A percentile compares a stretch with the other conserved stretches of the same genome.
These are phyloP conservation scores for Decapterus maruadsi DNA, from an alignment of 2,797 vertebrate genomes.

Conservation along the genomic window DNA sequence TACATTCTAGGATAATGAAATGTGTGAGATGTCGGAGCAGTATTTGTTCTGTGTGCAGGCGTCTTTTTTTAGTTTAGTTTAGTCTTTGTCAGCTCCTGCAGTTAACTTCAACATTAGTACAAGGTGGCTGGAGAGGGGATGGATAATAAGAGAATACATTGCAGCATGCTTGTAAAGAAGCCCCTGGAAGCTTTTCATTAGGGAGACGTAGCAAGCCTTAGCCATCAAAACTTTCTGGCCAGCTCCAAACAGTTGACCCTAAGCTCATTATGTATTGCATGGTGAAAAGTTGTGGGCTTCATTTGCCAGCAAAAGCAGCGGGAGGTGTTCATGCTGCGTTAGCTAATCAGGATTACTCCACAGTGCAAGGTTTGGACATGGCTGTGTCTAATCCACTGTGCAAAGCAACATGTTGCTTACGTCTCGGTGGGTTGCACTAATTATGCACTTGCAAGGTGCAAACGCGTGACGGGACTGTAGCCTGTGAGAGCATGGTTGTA, in stretches of 20 bases:
- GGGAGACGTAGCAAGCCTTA: background rate
- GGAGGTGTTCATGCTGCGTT: conserved; percentile 71
- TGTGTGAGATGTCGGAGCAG: background rate
- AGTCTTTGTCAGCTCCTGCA: background rate
- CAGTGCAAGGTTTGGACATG: conserved; percentile 65
- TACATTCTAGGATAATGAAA: background rate
- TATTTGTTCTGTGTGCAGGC: background rate
- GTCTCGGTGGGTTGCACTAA: conserved; percentile 57
- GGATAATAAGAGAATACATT: conserved; percentile 17
- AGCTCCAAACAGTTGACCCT: conserved; percentile 39
- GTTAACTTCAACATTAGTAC: conserved; percentile 14
- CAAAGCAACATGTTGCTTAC: conserved; percentile 68
- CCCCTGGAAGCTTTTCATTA: conserved; percentile 51
- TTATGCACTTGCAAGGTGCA: conserved; percentile 53
- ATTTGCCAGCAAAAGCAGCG: conserved; percentile 53
- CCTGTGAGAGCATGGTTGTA: conserved; percentile 8
- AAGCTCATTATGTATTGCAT: conserved; percentile 62
- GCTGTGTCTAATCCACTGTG: conserved; percentile 69
- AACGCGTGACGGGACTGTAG: conserved; percentile 27
- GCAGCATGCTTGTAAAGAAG: conserved; percentile 14
- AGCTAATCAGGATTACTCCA: conserved; percentile 77
- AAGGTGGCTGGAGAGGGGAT: conserved; percentile 7
- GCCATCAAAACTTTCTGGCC: conserved; percentile 48
- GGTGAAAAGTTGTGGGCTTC: conserved; percentile 39
- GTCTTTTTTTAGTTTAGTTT: too few relatives aligned